These are phyloP conservation scores for Morinoia aosen DNA, from an alignment of 2,888 invertebrate species.

Conservation along the genomic window DNA sequence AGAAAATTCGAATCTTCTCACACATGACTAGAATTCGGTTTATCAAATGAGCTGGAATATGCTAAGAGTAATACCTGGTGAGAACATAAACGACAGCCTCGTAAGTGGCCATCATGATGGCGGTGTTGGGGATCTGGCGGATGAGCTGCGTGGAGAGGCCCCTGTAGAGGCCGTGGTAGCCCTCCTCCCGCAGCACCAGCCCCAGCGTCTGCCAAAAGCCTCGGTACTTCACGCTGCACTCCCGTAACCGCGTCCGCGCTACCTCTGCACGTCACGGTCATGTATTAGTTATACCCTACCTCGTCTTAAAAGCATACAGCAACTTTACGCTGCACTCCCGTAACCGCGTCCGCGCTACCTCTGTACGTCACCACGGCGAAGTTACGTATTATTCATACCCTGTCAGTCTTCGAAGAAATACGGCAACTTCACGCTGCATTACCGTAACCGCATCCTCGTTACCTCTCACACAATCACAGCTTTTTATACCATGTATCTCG, in stretches of 20 bases:
- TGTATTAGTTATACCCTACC: no score
- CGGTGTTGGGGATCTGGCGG: conserved; percentile 98
- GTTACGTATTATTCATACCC: no score
- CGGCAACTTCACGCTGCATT: no score
- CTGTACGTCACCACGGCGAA: no score
- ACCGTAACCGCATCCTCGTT: no score
- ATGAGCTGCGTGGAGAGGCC: conserved; percentile 94
- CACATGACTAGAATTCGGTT: no score
- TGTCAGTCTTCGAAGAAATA: no score
- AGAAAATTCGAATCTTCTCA: no score
- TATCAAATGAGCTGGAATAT: no score
- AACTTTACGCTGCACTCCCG: neutral
- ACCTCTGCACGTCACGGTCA: conserved; percentile 85
- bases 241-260: conserved; percentile 93
- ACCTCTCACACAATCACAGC: no score
- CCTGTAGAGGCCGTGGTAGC: conserved; percentile 90
- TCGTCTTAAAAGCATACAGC: neutral
- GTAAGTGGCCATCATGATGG: conserved; percentile 99
- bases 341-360: neutral
- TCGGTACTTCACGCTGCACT: conserved; percentile 93
- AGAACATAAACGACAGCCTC: conserved; percentile 76
- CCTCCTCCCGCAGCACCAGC: conserved; percentile 92
- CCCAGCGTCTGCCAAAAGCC: conserved; percentile 94
- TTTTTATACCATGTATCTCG: no score
- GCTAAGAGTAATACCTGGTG: conserved; percentile 57